Base-by-base conservation (phyloP, 2,797 vertebrate species). In the Typhlichthys subterraneus region DNA sequence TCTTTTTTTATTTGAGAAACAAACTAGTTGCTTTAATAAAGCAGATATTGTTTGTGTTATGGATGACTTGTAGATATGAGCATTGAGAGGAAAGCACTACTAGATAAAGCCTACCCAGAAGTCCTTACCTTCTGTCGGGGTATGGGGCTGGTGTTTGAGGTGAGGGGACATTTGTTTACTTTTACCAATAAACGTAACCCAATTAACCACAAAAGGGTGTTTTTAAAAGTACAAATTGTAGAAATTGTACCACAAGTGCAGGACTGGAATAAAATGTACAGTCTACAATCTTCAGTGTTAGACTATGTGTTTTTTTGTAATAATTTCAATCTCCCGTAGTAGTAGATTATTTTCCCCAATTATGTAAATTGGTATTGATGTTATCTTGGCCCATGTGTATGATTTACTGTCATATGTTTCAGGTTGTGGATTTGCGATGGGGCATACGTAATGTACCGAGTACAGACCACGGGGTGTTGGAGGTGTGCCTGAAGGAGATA, bases 91-190 rank as follows among this genome's bases (percentile, higher is more conserved):
- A 91, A 88, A 49, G 88, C 79, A 1, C 87, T 96, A n/a, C 89
- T 93, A 89, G 87, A 93, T 13, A 75, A 72, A 5, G 91, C 80
- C 0, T 89, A 88, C 79, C 92, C 94, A 2, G 88, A 94, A 59
- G 72, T 92, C n/a, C 91, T 82, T 45, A 69, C 79, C 10, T 94
- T 93, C 85, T 97, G 95, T 61, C 94, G 91, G 61, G 82, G 88
- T 57, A 87, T 93, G 0, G 89, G 93, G 4, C 62, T 96, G 15
- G 70, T 84, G 64, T 91, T 95, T 15, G 95, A 97, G 94, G 94
- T 95, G 79, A 80, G 14, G 4, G 1, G 13, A 14, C 48, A 14
- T 49, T 14, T 49, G 7, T 13, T 49, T 49, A 13, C n/a, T 14
- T 49, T n/a, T 9, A 1, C 48, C 12, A 13, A 14, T 13, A 14